Conservation (phyloP, 2,888 invertebrate genomes). For the Thecophora atra region DNA sequence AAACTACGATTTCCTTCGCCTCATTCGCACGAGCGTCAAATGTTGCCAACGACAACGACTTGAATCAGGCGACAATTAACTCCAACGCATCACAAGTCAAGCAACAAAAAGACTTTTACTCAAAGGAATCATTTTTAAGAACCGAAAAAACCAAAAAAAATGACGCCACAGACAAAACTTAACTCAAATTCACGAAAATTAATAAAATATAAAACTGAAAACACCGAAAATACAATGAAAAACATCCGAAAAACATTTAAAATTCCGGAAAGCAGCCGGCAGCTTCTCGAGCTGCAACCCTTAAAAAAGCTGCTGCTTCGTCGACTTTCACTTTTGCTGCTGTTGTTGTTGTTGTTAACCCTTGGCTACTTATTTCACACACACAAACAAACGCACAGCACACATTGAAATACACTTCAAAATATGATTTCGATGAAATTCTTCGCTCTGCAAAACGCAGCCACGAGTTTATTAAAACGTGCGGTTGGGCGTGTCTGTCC, state of each 20-base stretch:
- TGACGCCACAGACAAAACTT: not conserved
- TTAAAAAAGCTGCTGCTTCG: too few relatives aligned
- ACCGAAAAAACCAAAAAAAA: not conserved
- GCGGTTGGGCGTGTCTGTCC: conserved; percentile 27
- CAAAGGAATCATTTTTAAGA: too few relatives aligned
- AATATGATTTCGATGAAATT: not conserved
- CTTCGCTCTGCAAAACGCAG: not conserved
- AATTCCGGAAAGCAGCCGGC: too few relatives aligned
- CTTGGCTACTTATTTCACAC: not conserved
- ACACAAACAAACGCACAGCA: not conserved
- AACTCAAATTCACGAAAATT: not conserved
- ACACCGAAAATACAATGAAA: not conserved
- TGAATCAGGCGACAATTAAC: not conserved
- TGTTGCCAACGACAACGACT: not conserved
- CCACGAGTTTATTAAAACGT: conserved; percentile 23
- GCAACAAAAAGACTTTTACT: not conserved
- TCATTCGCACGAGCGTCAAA: not conserved
- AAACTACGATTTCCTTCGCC: not conserved
- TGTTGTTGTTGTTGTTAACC: too few relatives aligned
- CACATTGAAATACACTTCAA: not conserved
- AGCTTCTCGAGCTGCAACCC: too few relatives aligned
- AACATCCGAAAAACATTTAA: not conserved
- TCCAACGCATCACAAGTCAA: not conserved
- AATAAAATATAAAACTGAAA: not conserved
- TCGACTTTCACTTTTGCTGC: too few relatives aligned